Conservation (phyloP, 2,797 vertebrate species). For the Remorina albescens region DNA sequence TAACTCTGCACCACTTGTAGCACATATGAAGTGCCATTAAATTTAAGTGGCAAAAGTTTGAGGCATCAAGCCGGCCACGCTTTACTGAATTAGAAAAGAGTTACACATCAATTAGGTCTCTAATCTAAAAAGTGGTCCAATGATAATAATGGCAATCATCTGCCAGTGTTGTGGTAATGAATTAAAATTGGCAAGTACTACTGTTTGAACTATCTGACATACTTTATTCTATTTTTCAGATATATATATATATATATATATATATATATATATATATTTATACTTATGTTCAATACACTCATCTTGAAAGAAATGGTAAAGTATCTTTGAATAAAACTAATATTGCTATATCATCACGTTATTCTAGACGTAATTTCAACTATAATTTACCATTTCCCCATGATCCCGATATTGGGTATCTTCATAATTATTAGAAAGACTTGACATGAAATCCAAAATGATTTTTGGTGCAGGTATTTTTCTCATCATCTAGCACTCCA, state of each 20-base stretch:
- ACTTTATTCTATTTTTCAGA: too few relatives aligned
- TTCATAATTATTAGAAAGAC: background rate
- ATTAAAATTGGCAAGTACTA: slow-evolving; percentile 6
- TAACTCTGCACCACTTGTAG: slow-evolving; percentile 3
- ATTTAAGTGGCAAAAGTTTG: slow-evolving; percentile 9
- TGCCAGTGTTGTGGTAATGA: background rate
- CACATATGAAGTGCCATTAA: background rate
- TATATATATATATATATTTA: too few relatives aligned
- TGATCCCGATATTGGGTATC: background rate
- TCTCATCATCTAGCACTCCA: background rate
- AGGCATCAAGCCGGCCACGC: background rate
- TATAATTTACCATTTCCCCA: background rate
- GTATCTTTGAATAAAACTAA: background rate
- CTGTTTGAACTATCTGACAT: background rate
- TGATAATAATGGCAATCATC: slow-evolving; percentile 5
- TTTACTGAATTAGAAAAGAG: background rate
- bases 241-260: too few relatives aligned
- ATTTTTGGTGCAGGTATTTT: background rate
- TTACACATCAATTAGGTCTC: background rate
- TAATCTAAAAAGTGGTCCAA: background rate
- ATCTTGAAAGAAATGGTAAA: slow-evolving; percentile 2
- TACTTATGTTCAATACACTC: background rate
- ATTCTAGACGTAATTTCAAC: background rate
- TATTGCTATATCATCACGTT: background rate
- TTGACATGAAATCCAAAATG: slow-evolving; percentile 3